phyloP scores from a whole-genome alignment of 2,888 invertebrate species.

The Coelinius sp. region DNA sequence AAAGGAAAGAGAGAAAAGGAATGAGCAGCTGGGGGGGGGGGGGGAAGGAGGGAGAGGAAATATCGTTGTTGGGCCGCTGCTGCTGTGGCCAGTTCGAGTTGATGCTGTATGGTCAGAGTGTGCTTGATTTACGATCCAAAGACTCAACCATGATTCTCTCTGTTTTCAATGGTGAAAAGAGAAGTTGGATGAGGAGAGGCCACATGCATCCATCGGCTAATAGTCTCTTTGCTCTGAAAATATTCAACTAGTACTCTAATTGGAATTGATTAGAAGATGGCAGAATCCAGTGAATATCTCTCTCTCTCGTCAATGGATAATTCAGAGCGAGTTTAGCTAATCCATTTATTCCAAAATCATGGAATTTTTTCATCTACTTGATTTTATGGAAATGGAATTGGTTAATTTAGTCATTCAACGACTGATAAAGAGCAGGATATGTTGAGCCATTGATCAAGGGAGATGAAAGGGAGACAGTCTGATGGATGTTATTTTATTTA shows the following conservation, averaged over 20 bases:
- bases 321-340: not conserved
- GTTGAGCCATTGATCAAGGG: not conserved
- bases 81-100: conserved; percentile 44
- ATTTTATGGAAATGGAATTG: not conserved
- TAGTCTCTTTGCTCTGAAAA: conserved; percentile 68
- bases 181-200: conserved; percentile 26
- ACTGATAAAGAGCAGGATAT: not conserved
- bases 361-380: not conserved
- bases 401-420: not conserved
- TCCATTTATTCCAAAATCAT: conserved; percentile 11
- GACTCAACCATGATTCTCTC: not conserved
- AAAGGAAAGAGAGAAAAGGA: conserved; percentile 34
- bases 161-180: conserved; percentile 29
- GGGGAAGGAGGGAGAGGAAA: not conserved
- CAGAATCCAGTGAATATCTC: not conserved
- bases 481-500: conserved; percentile 59
- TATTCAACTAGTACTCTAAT: conserved; percentile 69
- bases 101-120: conserved; percentile 54
- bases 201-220: conserved; percentile 58
- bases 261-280: conserved; percentile 69
- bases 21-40: conserved; percentile 30
- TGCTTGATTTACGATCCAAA: conserved; percentile 68
- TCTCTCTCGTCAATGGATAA: not conserved
- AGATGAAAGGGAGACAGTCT: not conserved
- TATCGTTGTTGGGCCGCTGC: conserved; percentile 22